These are phyloP conservation scores for Orchesella flavescens DNA, from an alignment of 2,888 invertebrate genomes.

Conservation along the genomic window DNA sequence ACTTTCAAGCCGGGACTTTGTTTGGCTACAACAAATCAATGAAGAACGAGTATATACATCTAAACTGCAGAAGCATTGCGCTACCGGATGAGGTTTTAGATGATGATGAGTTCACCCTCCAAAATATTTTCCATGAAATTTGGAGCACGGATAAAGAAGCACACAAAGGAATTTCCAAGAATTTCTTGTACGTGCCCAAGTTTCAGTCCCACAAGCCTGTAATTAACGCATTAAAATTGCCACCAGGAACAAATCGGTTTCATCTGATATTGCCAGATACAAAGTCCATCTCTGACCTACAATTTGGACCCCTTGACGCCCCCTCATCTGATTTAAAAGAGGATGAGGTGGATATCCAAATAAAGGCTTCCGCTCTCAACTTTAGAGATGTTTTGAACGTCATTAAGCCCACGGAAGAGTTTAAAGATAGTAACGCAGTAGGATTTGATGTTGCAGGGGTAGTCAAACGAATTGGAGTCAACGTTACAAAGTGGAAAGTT, in stretches of 20 bases:
- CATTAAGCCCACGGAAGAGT: conserved; percentile 22
- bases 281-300: background rate
- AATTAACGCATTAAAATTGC: background rate
- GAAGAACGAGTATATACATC: too few species aligned
- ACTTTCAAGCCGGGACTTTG: too few species aligned
- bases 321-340: background rate
- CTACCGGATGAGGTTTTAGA: too few species aligned
- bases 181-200: background rate
- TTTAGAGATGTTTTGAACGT: conserved; percentile 35
- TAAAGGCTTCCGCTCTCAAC: conserved; percentile 18
- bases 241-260: background rate
- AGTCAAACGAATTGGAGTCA: conserved; percentile 18
- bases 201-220: background rate
- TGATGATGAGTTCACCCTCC: background rate
- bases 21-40: too few species aligned
- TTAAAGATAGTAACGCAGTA: background rate
- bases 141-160: background rate
- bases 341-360: conserved; percentile 18
- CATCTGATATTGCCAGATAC: background rate
- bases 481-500: background rate
- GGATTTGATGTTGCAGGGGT: conserved; percentile 49
- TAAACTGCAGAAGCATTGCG: too few species aligned
- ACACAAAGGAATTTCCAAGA: background rate
- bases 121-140: background rate
- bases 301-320: too few species aligned